Evolutionary conservation across 2,113 vertebrate species (phyloP).

Genomic region (Empidonax alnorum): DNA sequence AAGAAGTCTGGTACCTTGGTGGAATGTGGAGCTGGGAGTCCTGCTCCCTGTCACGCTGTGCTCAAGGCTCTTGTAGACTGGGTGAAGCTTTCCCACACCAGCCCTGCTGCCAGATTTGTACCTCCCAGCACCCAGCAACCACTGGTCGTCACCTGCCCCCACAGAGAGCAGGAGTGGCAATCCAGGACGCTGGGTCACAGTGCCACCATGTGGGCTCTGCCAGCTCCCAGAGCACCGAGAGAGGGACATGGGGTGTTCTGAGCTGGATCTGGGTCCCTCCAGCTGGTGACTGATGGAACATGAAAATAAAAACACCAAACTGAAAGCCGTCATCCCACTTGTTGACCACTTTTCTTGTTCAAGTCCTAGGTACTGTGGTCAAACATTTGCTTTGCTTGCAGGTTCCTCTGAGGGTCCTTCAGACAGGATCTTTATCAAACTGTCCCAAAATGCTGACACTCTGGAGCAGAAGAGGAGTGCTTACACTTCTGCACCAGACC

Average conservation of each 20-base stretch:
- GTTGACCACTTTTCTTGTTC: not conserved
- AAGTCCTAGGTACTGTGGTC: not conserved
- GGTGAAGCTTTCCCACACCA: not conserved
- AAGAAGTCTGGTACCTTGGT: not conserved
- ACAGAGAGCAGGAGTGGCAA: rapidly evolving
- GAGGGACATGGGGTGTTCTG: not conserved
- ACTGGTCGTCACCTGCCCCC: not conserved
- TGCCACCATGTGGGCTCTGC: conserved; percentile 59
- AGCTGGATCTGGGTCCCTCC: not conserved
- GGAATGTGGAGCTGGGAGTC: rapidly evolving
- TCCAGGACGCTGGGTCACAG: not conserved
- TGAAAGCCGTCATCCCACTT: not conserved
- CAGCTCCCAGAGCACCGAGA: not conserved
- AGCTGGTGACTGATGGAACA: not conserved
- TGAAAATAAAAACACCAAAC: not conserved
- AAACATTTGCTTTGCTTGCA: not conserved
- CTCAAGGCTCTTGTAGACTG: not conserved
- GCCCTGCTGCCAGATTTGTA: not conserved
- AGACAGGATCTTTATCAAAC: not conserved
- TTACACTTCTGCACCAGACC: not conserved
- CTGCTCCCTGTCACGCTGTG: not conserved
- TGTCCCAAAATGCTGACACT: not conserved
- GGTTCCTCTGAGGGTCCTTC: not conserved
- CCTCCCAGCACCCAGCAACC: not conserved
- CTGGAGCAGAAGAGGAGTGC: not conserved